These are phyloP conservation scores for Oenanthe melanoleuca DNA, from an alignment of 2,113 vertebrate species.

Conservation along the genomic window DNA sequence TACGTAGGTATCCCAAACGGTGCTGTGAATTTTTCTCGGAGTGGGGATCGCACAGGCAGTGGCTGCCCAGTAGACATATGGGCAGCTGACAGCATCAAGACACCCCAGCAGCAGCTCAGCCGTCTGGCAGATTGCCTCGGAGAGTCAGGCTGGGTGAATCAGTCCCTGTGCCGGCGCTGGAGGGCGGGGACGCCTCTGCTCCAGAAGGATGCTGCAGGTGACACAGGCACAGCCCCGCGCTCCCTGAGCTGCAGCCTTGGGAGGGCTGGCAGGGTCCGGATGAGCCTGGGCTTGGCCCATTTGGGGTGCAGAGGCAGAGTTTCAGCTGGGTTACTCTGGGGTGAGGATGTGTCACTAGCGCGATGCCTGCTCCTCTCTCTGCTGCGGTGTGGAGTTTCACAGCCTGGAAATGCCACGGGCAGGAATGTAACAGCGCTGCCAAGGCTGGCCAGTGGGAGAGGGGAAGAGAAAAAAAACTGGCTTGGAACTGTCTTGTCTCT, in stretches of 20 bases:
- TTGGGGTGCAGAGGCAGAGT: not conserved
- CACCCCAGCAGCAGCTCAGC: slow-evolving; percentile 38
- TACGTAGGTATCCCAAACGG: not conserved
- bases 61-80: slow-evolving; percentile 36
- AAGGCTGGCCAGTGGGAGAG: no score
- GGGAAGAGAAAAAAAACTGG: no score
- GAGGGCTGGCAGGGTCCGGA: not conserved
- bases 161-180: not conserved
- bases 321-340: not conserved
- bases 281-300: not conserved
- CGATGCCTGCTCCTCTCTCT: not conserved
- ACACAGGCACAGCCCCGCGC: not conserved
- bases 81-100: slow-evolving; percentile 35
- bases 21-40: slow-evolving; percentile 5
- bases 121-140: slow-evolving; percentile 47
- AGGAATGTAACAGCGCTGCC: no score
- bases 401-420: not conserved
- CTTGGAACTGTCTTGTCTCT: no score
- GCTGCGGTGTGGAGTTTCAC: not conserved
- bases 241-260: not conserved
- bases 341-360: not conserved
- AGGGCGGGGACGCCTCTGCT: not conserved
- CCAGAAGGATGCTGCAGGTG: not conserved
- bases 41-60: not conserved
- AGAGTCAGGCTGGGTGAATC: slow-evolving; percentile 16